A percentile compares a stretch with the other conserved stretches of the same genome.
phyloP scores from a whole-genome alignment of 2,797 vertebrate genomes.

The Onychomys leucogaster region DNA sequence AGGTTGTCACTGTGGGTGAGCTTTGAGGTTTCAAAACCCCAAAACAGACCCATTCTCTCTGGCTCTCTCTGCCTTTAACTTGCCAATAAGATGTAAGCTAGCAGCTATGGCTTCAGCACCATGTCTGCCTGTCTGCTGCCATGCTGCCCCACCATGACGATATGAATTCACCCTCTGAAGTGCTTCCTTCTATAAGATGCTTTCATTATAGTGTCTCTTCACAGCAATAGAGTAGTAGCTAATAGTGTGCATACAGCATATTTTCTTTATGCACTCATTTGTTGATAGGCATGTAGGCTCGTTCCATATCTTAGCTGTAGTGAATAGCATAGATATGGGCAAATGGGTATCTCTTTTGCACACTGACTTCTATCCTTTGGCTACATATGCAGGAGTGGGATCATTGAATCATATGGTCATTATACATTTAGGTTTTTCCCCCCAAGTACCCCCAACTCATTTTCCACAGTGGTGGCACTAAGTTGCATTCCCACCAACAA shows the following conservation, averaged over 20 bases:
- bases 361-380: not conserved
- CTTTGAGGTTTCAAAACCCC: not conserved
- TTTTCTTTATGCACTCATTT: not conserved
- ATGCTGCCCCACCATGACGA: not conserved
- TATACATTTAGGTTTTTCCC: not conserved
- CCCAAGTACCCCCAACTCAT: not conserved
- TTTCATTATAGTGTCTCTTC: not conserved
- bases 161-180: not conserved
- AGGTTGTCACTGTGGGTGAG: not conserved
- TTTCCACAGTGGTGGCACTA: not conserved
- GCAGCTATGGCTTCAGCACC: not conserved
- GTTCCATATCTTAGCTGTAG: not conserved
- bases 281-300: not conserved
- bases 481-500: not conserved
- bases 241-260: not conserved
- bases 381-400: not conserved
- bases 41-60: not conserved
- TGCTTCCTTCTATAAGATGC: not conserved
- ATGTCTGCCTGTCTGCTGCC: not conserved
- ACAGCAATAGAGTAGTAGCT: not conserved
- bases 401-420: not conserved
- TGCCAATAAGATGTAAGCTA: not conserved
- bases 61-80: not conserved
- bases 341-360: not conserved
- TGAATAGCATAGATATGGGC: not conserved